Conservation (phyloP, 2,113 vertebrate genomes). For the Neodontobutis hainanensis region DNA sequence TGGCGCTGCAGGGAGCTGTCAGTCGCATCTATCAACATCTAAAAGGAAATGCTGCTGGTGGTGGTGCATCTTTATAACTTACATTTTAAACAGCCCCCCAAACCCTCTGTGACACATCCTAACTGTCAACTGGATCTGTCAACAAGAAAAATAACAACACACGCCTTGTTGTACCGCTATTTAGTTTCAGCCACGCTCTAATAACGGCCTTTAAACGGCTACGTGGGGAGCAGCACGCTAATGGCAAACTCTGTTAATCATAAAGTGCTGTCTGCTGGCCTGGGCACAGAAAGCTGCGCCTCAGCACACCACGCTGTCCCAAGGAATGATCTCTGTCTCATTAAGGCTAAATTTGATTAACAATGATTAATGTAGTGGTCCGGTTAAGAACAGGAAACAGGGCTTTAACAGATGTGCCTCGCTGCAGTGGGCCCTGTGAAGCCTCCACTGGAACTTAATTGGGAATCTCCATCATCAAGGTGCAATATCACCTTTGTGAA, state of each 20-base stretch:
- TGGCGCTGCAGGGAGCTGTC: slow-evolving; percentile 13
- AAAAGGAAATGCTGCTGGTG: slow-evolving; percentile 23
- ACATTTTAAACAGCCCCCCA: slow-evolving; percentile 16
- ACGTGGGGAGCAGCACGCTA: slow-evolving; percentile 26
- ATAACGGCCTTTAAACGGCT: slow-evolving; percentile 35
- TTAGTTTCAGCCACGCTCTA: slow-evolving; percentile 40
- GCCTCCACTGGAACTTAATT: slow-evolving; percentile 62
- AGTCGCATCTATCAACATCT: slow-evolving; percentile 47
- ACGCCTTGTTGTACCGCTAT: slow-evolving; percentile 23
- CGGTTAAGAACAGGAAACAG: slow-evolving; percentile 39
- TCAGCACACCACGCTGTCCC: slow-evolving; percentile 32
- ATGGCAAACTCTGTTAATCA: slow-evolving; percentile 56
- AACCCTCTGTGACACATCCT: slow-evolving; percentile 28
- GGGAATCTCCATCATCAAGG: slow-evolving; percentile 58
- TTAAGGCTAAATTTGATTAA: slow-evolving; percentile 64
- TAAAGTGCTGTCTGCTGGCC: slow-evolving; percentile 15
- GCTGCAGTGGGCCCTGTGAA: slow-evolving; percentile 23
- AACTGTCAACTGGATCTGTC: slow-evolving; percentile 29
- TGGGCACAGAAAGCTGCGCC: slow-evolving; percentile 19
- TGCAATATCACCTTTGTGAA: slow-evolving; percentile 43
- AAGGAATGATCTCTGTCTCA: slow-evolving; percentile 51
- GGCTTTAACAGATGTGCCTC: slow-evolving; percentile 64
- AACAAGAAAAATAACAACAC: slow-evolving; percentile 44
- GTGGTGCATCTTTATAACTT: slow-evolving; percentile 30
- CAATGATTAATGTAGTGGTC: slow-evolving; percentile 60